A percentile compares a stretch with the other conserved stretches of the same genome.
These are phyloP conservation scores for Synanthedon formicaeformis DNA, from an alignment of 2,888 invertebrate genomes.

Conservation along the genomic window DNA sequence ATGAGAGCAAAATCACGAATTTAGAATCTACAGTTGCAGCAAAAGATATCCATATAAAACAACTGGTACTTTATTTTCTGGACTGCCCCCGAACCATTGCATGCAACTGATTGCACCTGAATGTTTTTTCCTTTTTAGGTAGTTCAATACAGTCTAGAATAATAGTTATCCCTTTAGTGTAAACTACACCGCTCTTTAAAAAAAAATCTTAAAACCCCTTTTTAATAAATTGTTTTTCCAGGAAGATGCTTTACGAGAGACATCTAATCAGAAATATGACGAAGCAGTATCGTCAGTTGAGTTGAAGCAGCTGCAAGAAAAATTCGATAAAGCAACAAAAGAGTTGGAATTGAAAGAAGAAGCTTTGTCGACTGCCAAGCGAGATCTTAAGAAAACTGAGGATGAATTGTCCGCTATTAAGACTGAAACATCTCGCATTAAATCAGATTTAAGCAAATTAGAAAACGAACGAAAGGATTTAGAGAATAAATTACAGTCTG, in stretches of 20 bases:
- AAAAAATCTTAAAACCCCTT: not conserved
- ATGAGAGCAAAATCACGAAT: slow-evolving; percentile 71
- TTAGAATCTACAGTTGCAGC: slow-evolving; percentile 70
- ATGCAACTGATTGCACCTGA: slow-evolving; percentile 6
- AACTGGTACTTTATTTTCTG: slow-evolving; percentile 59
- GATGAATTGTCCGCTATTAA: slow-evolving; percentile 50
- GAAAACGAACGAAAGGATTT: slow-evolving; percentile 73
- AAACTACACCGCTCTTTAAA: not conserved
- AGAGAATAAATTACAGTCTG: slow-evolving; percentile 71
- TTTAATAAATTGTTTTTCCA: slow-evolving; percentile 13
- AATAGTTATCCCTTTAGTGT: not conserved
- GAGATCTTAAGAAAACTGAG: slow-evolving; percentile 52
- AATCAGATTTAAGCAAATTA: slow-evolving; percentile 50
- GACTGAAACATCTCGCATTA: slow-evolving; percentile 51
- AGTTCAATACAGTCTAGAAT: not conserved
- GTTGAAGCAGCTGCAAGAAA: slow-evolving; percentile 61
- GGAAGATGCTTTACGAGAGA: slow-evolving; percentile 57
- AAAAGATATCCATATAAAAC: slow-evolving; percentile 73
- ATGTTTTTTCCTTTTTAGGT: not conserved
- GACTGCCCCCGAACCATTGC: slow-evolving; percentile 15
- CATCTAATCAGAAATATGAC: slow-evolving; percentile 57
- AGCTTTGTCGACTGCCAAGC: slow-evolving; percentile 36
- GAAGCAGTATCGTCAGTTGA: slow-evolving; percentile 61
- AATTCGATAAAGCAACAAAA: slow-evolving; percentile 37
- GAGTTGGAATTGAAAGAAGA: slow-evolving; percentile 49